Base-by-base conservation (phyloP, 2,113 vertebrate species). In the Argyrosomus japonicus region DNA sequence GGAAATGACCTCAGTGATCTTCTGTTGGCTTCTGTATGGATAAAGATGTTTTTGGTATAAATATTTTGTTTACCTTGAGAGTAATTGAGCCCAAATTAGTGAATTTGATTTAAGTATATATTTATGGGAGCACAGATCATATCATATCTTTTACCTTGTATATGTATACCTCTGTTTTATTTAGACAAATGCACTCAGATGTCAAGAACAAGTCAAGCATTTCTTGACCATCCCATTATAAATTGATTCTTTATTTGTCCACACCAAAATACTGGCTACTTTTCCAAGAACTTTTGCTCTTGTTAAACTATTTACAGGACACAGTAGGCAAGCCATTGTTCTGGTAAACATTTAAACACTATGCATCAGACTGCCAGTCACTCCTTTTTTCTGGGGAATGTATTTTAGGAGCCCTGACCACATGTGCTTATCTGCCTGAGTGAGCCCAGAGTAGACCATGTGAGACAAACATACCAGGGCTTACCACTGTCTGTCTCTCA, bases 401-500 rank as follows among this genome's bases (percentile, higher is more conserved):
- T 95, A 94, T 95, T 93, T 95, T 93, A 91, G 93, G 93, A 93
- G 87, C 71, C 81, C 81, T 88, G 91, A 92, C 83, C 82, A 85
- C 92, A 94, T 88, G 90, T 80, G 85, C 87, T 91, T 86, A 93
- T 95, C 89, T 94, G 90, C 85, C 84, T 90, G 91, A 92, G 87
- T 88, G 84, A 92, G 84, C 87, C 82, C 86, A 85, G 85, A 65
- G 89, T 86, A 51, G 80, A 92, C 70, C 91, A 93, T 89, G 92
- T 92, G 93, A 92, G 88, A 64, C 84, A 79, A 90, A 89, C 91
- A 90, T 92, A 83, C 81, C 77, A 62, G 81, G 88, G 85, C 86
- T 89, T 90, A 90, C 87, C 80, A 79, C 84, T 87, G 88, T 87
- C 81, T 68, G 68, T 69, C 57, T 77, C 77, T 57, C 84, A 83